Conservation (phyloP, 2,888 invertebrate species). For the Plutella xylostella region DNA sequence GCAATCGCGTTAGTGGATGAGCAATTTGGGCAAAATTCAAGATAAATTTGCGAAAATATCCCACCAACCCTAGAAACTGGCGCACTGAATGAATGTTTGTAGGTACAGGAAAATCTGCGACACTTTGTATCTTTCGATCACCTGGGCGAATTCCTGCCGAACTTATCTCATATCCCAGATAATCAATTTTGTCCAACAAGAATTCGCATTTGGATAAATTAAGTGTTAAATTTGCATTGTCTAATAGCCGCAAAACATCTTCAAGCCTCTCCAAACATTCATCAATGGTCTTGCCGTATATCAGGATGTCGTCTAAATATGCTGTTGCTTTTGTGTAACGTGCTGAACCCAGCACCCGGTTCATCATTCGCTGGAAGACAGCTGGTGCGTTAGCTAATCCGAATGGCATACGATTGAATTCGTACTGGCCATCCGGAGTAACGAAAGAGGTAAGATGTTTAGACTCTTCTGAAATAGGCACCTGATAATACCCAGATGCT, state of each 20-base stretch:
- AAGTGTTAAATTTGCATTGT: conserved; percentile 21
- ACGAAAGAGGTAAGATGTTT: conserved; percentile 25
- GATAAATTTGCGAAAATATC: conserved; percentile 24
- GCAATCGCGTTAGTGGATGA: conserved; percentile 16
- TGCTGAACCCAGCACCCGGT: background rate
- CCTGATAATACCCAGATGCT: conserved; percentile 11
- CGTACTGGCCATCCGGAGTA: conserved; percentile 21
- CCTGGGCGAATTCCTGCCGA: conserved; percentile 23
- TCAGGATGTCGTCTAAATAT: conserved; percentile 17
- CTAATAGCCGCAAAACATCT: conserved; percentile 15
- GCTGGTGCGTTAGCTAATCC: conserved; percentile 29
- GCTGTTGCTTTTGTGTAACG: conserved; percentile 5
- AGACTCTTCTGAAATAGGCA: conserved; percentile 6
- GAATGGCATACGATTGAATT: conserved; percentile 30
- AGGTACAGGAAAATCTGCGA: conserved; percentile 25
- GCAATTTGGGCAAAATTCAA: conserved; percentile 18
- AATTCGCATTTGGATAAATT: conserved; percentile 26
- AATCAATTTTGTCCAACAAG: conserved; percentile 21
- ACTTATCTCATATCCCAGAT: conserved; percentile 26
- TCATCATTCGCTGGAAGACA: conserved; percentile 23
- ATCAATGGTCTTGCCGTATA: conserved; percentile 10
- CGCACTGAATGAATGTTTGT: conserved; percentile 21
- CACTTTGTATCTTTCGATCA: conserved; percentile 20
- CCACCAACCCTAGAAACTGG: conserved; percentile 25
- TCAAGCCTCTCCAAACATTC: conserved; percentile 18